Conservation (phyloP, 2,113 vertebrate genomes). For the Corythaeola cristata region DNA sequence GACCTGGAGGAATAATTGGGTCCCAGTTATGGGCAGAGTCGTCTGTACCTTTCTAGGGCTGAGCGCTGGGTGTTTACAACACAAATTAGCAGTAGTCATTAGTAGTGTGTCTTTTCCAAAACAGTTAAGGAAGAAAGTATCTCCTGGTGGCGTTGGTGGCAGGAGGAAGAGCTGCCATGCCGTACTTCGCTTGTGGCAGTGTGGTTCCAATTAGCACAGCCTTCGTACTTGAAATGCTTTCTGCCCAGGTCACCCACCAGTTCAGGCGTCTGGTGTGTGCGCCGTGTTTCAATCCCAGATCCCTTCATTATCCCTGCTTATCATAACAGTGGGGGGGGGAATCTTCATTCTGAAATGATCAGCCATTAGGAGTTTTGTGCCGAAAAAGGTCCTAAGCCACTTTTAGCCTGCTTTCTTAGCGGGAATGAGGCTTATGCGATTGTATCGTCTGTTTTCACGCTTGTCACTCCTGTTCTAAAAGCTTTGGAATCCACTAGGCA, state of each 20-base stretch:
- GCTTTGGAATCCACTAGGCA: background rate
- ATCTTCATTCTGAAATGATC: background rate
- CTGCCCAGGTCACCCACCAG: background rate
- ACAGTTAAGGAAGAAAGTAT: background rate
- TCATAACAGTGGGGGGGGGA: background rate
- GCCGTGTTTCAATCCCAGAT: background rate
- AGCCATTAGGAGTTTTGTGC: background rate
- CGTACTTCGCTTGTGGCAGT: background rate
- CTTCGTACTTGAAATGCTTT: background rate
- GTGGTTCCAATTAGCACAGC: conserved; percentile 11
- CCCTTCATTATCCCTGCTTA: background rate
- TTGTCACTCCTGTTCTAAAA: background rate
- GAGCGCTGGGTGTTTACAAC: background rate
- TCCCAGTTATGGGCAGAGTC: background rate
- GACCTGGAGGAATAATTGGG: background rate
- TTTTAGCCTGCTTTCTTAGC: background rate
- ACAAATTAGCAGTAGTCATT: background rate
- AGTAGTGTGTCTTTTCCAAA: background rate
- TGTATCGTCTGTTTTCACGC: background rate
- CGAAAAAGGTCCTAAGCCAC: background rate
- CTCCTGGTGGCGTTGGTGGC: background rate
- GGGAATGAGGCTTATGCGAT: background rate
- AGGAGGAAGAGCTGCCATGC: background rate
- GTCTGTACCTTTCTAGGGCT: background rate
- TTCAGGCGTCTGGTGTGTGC: background rate